Conservation (phyloP, 2,888 invertebrate species). For the Lepidonotus clava region DNA sequence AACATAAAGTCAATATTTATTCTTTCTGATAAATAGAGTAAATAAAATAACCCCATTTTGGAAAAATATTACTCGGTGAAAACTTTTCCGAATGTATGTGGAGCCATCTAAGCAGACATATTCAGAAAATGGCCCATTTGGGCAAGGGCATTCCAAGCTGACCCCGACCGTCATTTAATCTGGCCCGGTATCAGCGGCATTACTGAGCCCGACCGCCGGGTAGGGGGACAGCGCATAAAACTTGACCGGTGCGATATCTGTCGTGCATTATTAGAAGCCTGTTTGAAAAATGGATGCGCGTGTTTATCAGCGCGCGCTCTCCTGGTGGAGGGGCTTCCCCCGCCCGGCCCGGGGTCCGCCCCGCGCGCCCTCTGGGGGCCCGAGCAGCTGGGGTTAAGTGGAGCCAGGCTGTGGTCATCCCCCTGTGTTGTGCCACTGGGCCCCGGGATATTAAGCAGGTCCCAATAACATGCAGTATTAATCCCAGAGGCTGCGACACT, state of each 20-base stretch:
- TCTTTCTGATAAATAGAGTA: too few species aligned
- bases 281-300: slow-evolving; percentile 39
- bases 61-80: too few species aligned
- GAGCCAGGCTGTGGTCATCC: too few species aligned
- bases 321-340: slow-evolving; percentile 21
- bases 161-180: not conserved
- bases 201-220: not conserved
- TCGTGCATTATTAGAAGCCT: slow-evolving; percentile 42
- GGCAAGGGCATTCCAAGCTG: too few species aligned
- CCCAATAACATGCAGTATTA: slow-evolving; percentile 38
- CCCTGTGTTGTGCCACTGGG: not conserved
- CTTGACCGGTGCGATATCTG: slow-evolving; percentile 48
- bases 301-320: slow-evolving; percentile 29
- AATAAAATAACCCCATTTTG: too few species aligned
- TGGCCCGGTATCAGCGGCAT: not conserved
- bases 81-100: too few species aligned
- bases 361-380: not conserved
- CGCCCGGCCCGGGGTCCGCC: not conserved
- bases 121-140: too few species aligned
- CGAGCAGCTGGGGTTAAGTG: slow-evolving; percentile 32
- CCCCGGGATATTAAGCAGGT: slow-evolving; percentile 41
- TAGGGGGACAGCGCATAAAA: not conserved
- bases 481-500: slow-evolving; percentile 14
- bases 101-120: too few species aligned
- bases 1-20: too few species aligned